These are phyloP conservation scores for Lateolabrax maculatus DNA, from an alignment of 2,797 vertebrate genomes.

Conservation along the genomic window DNA sequence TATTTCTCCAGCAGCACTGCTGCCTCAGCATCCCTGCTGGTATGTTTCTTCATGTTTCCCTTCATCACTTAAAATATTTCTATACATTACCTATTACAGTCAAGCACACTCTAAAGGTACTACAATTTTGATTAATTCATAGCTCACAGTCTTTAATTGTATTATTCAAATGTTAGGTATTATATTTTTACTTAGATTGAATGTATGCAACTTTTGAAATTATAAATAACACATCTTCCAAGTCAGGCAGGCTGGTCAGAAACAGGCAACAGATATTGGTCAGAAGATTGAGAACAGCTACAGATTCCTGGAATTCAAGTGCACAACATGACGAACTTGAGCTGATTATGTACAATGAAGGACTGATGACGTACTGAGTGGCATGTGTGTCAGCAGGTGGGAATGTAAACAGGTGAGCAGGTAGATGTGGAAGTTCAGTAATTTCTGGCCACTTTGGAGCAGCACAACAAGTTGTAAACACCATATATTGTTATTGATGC, in stretches of 20 bases:
- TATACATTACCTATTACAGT: neutral
- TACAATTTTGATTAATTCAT: neutral
- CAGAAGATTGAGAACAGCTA: too few species aligned
- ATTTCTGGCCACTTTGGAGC: neutral
- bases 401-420: too few species aligned
- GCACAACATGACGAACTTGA: neutral
- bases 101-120: too few species aligned
- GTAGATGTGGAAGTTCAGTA: too few species aligned
- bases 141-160: too few species aligned
- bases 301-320: too few species aligned
- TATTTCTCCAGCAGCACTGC: neutral
- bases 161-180: too few species aligned
- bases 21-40: neutral
- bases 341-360: neutral
- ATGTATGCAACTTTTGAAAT: neutral
- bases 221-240: too few species aligned
- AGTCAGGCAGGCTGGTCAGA: neutral
- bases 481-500: too few species aligned
- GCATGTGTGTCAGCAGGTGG: neutral
- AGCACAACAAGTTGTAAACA: too few species aligned
- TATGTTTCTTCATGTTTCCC: slow-evolving; percentile 1
- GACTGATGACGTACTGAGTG: neutral
- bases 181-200: too few species aligned
- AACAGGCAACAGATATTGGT: neutral
- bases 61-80: neutral